Conservation (phyloP, 2,888 invertebrate species). For the Scrobipalpa atriplicella region DNA sequence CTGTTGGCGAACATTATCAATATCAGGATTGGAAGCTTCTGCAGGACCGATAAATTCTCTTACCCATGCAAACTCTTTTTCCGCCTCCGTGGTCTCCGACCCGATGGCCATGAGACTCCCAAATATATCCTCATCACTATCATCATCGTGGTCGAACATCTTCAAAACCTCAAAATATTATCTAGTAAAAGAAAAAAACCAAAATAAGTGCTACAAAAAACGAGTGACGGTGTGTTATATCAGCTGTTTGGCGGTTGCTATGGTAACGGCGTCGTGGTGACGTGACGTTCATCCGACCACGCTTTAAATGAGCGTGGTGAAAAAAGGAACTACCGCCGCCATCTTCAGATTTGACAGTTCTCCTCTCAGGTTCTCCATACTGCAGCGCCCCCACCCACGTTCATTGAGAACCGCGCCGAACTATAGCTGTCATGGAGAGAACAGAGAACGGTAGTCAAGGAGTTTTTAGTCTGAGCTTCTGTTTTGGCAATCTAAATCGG, state of each 20-base stretch:
- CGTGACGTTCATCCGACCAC: too few relatives aligned
- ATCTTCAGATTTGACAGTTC: too few relatives aligned
- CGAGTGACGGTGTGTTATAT: slow-evolving; percentile 34
- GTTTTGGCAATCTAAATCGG: too few relatives aligned
- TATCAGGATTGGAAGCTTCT: too few relatives aligned
- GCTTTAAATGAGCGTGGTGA: too few relatives aligned
- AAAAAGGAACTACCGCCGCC: too few relatives aligned
- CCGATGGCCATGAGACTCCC: slow-evolving; percentile 58
- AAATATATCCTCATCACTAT: slow-evolving; percentile 63
- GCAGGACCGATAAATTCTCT: neutral
- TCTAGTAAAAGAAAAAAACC: slow-evolving; percentile 41
- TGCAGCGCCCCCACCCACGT: too few relatives aligned
- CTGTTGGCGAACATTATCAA: too few relatives aligned
- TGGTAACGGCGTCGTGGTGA: slow-evolving; percentile 46
- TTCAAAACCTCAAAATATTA: slow-evolving; percentile 31
- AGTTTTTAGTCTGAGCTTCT: too few relatives aligned
- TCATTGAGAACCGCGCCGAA: too few relatives aligned
- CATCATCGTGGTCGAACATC: slow-evolving; percentile 45
- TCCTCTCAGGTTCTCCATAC: too few relatives aligned
- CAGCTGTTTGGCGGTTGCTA: slow-evolving; percentile 47
- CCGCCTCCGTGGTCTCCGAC: slow-evolving; percentile 73
- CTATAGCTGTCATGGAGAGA: neutral
- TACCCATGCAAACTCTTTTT: slow-evolving; percentile 70
- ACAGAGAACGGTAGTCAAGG: too few relatives aligned
- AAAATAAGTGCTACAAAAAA: slow-evolving; percentile 44